Evolutionary conservation across 1,140 invertebrate species (phyloP).

Genomic region (Melipona quadrifasciata): DNA sequence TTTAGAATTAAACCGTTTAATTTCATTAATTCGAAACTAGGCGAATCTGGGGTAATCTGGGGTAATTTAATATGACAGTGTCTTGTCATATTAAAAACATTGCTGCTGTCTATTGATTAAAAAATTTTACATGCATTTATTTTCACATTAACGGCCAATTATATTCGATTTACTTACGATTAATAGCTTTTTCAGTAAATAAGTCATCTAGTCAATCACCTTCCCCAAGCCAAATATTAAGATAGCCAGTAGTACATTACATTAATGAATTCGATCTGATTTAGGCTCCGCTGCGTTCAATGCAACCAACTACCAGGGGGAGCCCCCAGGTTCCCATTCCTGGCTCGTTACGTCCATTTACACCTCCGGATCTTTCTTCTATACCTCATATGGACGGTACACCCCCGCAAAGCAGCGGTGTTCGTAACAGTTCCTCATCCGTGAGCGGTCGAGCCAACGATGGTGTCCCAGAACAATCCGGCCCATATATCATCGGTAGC

Average conservation of each 20-base stretch:
- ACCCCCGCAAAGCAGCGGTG: constrained; percentile 49
- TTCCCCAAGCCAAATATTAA: not conserved
- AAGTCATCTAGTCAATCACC: not conserved
- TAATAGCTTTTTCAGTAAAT: not conserved
- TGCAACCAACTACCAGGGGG: constrained; percentile 77
- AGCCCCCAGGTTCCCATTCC: constrained; percentile 72
- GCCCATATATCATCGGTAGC: constrained; percentile 79
- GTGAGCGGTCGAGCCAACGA: constrained; percentile 59
- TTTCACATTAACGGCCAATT: not conserved
- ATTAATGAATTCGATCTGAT: constrained; percentile 33
- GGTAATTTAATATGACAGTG: not conserved
- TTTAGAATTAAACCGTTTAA: too few species aligned
- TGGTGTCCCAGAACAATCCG: constrained; percentile 52
- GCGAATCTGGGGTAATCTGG: not conserved
- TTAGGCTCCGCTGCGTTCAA: constrained; percentile 77
- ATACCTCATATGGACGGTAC: constrained; percentile 81
- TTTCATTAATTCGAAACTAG: not conserved
- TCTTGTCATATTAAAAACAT: not conserved
- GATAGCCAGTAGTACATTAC: not conserved
- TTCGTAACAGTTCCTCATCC: constrained; percentile 38
- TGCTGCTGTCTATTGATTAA: not conserved
- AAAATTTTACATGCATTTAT: not conserved
- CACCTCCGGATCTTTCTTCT: constrained; percentile 77
- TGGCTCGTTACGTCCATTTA: constrained; percentile 73
- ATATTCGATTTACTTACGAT: too few species aligned